Evolutionary conservation across 1,140 invertebrate species (phyloP).

Genomic region (Hyles euphorbiae): DNA sequence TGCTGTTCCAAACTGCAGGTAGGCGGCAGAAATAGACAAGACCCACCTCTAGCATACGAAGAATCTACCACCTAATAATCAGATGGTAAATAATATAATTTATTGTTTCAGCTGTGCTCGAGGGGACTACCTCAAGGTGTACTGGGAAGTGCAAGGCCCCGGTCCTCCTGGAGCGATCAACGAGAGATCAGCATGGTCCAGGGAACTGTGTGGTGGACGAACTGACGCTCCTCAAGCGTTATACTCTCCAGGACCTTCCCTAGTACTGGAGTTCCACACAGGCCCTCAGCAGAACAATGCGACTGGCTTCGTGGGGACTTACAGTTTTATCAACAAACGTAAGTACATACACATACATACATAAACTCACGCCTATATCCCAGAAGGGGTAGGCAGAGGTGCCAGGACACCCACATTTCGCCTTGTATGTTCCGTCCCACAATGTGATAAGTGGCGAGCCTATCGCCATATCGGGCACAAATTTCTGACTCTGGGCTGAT

Average conservation of each 20-base stretch:
- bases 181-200: conserved; percentile 86
- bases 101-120: conserved; percentile 81
- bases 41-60: too few relatives aligned
- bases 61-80: too few relatives aligned
- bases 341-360: conserved; percentile 68
- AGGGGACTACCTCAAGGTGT: conserved; percentile 88
- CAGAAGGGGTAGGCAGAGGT: too few relatives aligned
- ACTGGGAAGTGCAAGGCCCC: conserved; percentile 73
- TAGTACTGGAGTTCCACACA: conserved; percentile 89
- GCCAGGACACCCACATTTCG: too few relatives aligned
- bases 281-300: conserved; percentile 76
- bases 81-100: background rate
- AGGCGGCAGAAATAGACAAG: too few relatives aligned
- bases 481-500: too few relatives aligned
- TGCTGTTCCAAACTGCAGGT: too few relatives aligned
- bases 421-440: too few relatives aligned
- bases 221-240: conserved; percentile 83
- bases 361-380: too few relatives aligned
- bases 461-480: too few relatives aligned
- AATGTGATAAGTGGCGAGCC: too few relatives aligned
- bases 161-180: conserved; percentile 83
- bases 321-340: conserved; percentile 89
- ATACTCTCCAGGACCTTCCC: conserved; percentile 87
- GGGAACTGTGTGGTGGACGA: conserved; percentile 84
- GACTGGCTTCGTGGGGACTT: conserved; percentile 86